Conservation (phyloP, 2,888 invertebrate species). For the Drosophila ezoana region DNA sequence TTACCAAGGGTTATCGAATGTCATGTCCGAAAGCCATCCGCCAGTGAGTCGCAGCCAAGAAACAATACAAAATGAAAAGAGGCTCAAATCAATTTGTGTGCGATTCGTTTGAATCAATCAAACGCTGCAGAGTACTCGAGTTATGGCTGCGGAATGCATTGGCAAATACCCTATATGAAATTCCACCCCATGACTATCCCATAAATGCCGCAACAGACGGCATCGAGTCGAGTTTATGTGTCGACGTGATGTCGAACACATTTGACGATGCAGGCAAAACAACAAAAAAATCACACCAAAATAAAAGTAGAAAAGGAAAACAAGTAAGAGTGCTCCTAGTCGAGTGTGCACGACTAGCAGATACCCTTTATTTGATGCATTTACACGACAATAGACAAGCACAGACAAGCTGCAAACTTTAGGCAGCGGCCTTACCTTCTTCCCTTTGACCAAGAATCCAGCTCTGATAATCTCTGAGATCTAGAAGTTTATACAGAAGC, state of each 20-base stretch:
- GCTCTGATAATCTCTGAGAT: too few relatives aligned
- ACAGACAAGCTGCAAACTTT: too few relatives aligned
- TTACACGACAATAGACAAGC: too few relatives aligned
- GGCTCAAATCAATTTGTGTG: background rate
- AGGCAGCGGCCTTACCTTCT: too few relatives aligned
- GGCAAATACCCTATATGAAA: constrained; percentile 38
- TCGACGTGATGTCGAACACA: constrained; percentile 71
- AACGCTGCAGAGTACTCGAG: constrained; percentile 14
- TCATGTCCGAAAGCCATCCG: background rate
- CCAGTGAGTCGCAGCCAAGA: too few relatives aligned
- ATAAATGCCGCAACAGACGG: constrained; percentile 52
- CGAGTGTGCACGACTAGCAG: too few relatives aligned
- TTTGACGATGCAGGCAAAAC: constrained; percentile 27
- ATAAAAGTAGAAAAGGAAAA: background rate
- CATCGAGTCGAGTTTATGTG: constrained; percentile 36
- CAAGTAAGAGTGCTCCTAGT: too few relatives aligned
- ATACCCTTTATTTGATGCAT: too few relatives aligned
- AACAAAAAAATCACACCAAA: background rate
- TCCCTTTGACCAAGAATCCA: too few relatives aligned
- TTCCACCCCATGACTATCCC: constrained; percentile 47
- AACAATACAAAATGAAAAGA: too few relatives aligned
- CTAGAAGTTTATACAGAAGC: too few relatives aligned
- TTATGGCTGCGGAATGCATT: constrained; percentile 20
- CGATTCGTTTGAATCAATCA: constrained; percentile 21
- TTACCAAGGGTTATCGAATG: constrained; percentile 5